These are phyloP conservation scores for Sardina pilchardus DNA, from an alignment of 2,113 vertebrate genomes.

Conservation along the genomic window DNA sequence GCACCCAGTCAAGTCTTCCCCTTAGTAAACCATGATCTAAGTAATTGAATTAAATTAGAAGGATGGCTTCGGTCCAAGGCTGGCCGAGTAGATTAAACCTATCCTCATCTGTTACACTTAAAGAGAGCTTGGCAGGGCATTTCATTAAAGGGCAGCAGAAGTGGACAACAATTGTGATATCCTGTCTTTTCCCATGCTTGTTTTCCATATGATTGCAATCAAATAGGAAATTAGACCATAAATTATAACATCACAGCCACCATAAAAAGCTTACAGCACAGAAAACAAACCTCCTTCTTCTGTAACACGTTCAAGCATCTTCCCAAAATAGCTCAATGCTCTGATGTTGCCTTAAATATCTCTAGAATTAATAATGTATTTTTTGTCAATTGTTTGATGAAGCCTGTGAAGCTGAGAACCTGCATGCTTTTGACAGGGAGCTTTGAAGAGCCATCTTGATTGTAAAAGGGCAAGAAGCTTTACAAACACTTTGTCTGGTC, in stretches of 20 bases:
- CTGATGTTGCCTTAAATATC: not conserved
- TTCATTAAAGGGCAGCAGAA: slow-evolving; percentile 62
- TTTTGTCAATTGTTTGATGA: not conserved
- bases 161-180: slow-evolving; percentile 18
- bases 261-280: not conserved
- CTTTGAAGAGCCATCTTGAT: not conserved
- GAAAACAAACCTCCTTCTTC: not conserved
- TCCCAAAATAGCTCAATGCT: not conserved
- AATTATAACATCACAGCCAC: slow-evolving; percentile 26
- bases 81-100: slow-evolving; percentile 60
- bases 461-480: not conserved
- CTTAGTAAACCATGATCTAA: slow-evolving; percentile 49
- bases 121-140: slow-evolving; percentile 42
- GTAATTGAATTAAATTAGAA: slow-evolving; percentile 59
- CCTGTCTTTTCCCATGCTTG: slow-evolving; percentile 28
- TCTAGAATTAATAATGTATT: not conserved
- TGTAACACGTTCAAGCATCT: not conserved
- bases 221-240: slow-evolving; percentile 28
- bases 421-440: not conserved
- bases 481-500: not conserved
- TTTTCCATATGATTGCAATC: slow-evolving; percentile 47
- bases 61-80: slow-evolving; percentile 57
- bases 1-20: slow-evolving; percentile 48
- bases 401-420: not conserved
- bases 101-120: slow-evolving; percentile 53